Base-by-base conservation (phyloP, 1,140 invertebrate genomes). In the Coenobita brevimanus region DNA sequence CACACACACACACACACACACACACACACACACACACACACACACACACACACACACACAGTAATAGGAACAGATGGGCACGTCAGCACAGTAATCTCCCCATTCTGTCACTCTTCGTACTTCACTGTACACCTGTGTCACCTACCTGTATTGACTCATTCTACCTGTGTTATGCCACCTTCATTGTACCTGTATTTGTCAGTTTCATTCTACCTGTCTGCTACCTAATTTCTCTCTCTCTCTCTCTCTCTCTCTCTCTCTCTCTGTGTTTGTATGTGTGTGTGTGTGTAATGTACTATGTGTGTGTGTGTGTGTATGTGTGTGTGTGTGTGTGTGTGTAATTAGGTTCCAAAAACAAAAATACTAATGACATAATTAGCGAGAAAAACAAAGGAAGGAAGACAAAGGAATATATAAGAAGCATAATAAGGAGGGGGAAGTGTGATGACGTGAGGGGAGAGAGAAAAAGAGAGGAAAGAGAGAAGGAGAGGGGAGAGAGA, bases 231-330 rank as follows among this genome's bases (percentile, higher is more conserved):
- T 67, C 62, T 67, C 62, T 67, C 62, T 67, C 62, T 67, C 62
- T 67, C 62, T 67, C 62, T 67, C 62, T 67, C 62, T 67, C 62
- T 67, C 62, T 67, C 62, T 67, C 62, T 67, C 62, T 17, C 17
- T 17, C 17, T 17, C 17, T n/a, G n/a, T n/a, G n/a, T n/a, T n/a
- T n/a, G n/a, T n/a, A n/a, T n/a, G n/a, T n/a, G 62, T n/a, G n/a
- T n/a, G n/a, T n/a, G n/a, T n/a, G n/a, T 13, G 10, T 57, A 13
- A 57, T 57, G 54, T n/a, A 57, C n/a, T n/a, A 57, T 13, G n/a
- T n/a, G n/a, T 13, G 54, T 57, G 54, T 57, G n/a, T 13, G 54
- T 13, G 54, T 57, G n/a, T 13, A n/a, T 13, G 54, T n/a, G n/a
- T n/a, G n/a, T n/a, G n/a, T n/a, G n/a, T n/a, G n/a, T n/a, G n/a